Evolutionary conservation across 2,888 invertebrate species (phyloP), one percentile per base, ranked within the genome.

Genomic region (Morpho deidamia): DNA sequence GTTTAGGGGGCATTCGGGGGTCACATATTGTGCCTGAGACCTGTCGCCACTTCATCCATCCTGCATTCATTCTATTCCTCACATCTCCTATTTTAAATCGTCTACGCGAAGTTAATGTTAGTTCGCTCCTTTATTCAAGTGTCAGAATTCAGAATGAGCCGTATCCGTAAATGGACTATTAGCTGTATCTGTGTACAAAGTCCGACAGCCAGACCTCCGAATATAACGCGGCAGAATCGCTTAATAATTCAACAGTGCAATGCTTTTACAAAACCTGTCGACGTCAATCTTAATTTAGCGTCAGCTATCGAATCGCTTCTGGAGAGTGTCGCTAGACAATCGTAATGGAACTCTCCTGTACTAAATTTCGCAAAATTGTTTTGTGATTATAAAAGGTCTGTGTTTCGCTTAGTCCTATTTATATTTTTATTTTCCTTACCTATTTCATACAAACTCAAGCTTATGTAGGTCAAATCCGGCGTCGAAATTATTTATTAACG

Each of bases 221-320:
- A 86, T 86, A 87, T 88, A 88, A 71, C 76, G 78, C 81, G 71
- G 64, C 84, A 65, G 82, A 82, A 83, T 74, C 76, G 77, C 84
- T 88, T 86, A 87, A 89, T 88, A 88, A 89, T 89, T 89, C 86
- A 89, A 87, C 88, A 87, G 79, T 85, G 88, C 88, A 88, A 89
- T 89, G 88, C 88, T 89, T 88, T 89, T 88, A 89, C 88, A 88
- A 86, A 88, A 85, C 83, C 85, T 89, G 88, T 89, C 87, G 75
- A 63, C 86, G 88, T 88, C 88, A 88, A 83, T 89, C 85, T 81
- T 89, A 83, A 89, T 89, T 88, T 89, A 76, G 81, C 76, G 63
- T 66, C 73, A 69, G 71, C 85, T 81, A 87, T 88, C 84, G 85
- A 77, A 75, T 73, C 85, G 83, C 82, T 84, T 81, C 79, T 71